Base-by-base conservation (phyloP, 2,888 invertebrate genomes). In the Catocala fraxini region DNA sequence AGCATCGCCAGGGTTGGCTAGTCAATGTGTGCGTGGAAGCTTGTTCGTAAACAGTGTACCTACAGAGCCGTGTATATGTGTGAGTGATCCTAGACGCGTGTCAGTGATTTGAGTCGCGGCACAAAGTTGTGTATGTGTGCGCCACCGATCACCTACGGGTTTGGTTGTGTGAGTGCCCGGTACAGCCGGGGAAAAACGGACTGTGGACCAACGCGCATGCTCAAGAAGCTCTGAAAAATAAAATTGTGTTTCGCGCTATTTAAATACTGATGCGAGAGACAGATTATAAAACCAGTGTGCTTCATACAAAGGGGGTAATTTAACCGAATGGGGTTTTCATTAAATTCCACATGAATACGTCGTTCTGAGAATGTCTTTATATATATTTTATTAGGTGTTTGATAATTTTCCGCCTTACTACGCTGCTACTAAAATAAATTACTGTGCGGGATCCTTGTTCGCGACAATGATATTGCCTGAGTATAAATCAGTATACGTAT, bases 191-290 rank as follows among this genome's bases (percentile, higher is more conserved):
- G 80, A 81, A 85, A 82, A 85, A 77, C 77, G 77, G 77, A 70
- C 71, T 62, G 64, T 67, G 67, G 70, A 77, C 65, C 61, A 75
- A 58, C 35, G 84, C 89, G 89, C 91, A 89, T 91, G 89, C 89
- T 69, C 83, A 68, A 73, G 64, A 69, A 77, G 77, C 71, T 74
- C 79, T 78, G 81, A 81, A 83, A 83, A 86, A 86, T 84, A 80
- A 83, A 87, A 83, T 86, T 81, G 75, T 84, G 81, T 87, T 89
- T 86, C 80, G 80, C 85, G 85, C 81, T 86, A 83, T 87, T 87
- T 85, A 87, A 88, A 87, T 86, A 84, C 84, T 77, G 81, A 81
- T 84, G 82, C 74, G 77, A 77, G 73, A 73, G 75, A 82, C 73
- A 77, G 82, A 85, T 84, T 82, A 83, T 81, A 75, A 83, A 79